phyloP scores from a whole-genome alignment of 1,140 invertebrate genomes.

The Muscidifurax raptorellus region DNA sequence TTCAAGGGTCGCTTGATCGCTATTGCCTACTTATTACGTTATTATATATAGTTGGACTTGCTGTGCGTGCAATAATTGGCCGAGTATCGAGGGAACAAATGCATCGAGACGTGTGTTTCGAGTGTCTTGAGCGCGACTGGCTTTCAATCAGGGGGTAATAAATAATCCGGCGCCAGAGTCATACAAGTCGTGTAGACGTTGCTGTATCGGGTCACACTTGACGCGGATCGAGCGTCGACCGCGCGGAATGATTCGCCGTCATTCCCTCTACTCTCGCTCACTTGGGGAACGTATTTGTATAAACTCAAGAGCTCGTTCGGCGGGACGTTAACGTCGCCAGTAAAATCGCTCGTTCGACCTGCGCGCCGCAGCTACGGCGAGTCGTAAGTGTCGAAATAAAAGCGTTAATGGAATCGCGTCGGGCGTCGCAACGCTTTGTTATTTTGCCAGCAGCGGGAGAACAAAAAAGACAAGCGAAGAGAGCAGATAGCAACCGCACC shows the following conservation, averaged over 20 bases:
- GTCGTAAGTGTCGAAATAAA: conserved; percentile 68
- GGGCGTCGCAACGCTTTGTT: conserved; percentile 55
- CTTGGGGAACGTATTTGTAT: conserved; percentile 57
- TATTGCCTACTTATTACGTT: too few relatives aligned
- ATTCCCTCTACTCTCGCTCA: neutral
- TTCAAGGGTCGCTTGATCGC: conserved; percentile 8
- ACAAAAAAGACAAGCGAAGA: neutral
- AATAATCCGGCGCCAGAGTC: neutral
- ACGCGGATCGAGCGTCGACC: neutral
- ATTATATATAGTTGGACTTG: too few relatives aligned
- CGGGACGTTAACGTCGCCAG: conserved; percentile 62
- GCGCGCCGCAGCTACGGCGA: conserved; percentile 18
- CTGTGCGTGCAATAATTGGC: neutral
- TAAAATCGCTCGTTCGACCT: conserved; percentile 67
- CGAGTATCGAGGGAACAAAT: neutral
- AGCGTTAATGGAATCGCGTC: conserved; percentile 71
- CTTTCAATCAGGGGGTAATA: neutral
- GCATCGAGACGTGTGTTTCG: neutral
- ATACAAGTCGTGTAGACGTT: neutral
- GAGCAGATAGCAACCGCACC: too few relatives aligned
- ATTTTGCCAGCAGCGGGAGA: conserved; percentile 37
- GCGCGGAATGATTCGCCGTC: conserved; percentile 54
- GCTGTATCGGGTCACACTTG: neutral
- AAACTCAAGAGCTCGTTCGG: conserved; percentile 61
- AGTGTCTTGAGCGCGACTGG: neutral